Percentiles rank a stretch among this genome's conserved stretches.
phyloP scores from a whole-genome alignment of 92 coral and sea anemone species.

The Scolanthus callimorphus region DNA sequence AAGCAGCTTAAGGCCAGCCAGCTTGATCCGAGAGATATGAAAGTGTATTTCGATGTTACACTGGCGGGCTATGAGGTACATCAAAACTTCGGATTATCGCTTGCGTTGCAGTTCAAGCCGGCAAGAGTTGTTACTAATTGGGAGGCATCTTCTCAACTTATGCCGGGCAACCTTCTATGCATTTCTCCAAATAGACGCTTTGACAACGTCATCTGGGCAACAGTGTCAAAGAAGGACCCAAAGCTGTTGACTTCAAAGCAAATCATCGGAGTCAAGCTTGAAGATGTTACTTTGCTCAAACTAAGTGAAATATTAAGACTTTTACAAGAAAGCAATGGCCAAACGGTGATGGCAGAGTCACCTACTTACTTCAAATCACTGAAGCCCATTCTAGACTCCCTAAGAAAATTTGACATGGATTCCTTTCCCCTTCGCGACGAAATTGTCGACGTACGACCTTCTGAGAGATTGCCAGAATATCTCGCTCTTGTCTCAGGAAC shows the following conservation, averaged over 20 bases:
- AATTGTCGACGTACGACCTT: neutral
- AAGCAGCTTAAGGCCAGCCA: conserved; percentile 14
- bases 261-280: conserved; percentile 14
- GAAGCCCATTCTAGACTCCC: conserved; percentile 12
- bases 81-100: conserved; percentile 14
- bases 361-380: conserved; percentile 26
- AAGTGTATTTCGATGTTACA: conserved; percentile 15
- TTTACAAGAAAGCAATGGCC: conserved; percentile 16
- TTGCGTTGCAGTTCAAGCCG: conserved; percentile 18
- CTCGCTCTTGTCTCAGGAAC: no score
- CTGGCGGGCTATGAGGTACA: conserved; percentile 14
- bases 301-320: conserved; percentile 4
- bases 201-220: conserved; percentile 28
- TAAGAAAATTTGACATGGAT: conserved; percentile 20
- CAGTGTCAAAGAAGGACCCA: conserved; percentile 18
- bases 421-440: conserved; percentile 13
- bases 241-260: conserved; percentile 7
- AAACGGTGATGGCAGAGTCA: conserved; percentile 28
- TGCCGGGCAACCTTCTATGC: conserved; percentile 25
- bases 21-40: conserved; percentile 25
- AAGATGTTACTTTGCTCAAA: conserved; percentile 2
- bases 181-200: conserved; percentile 13
- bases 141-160: conserved; percentile 28
- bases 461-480: neutral
- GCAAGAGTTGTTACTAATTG: conserved; percentile 15